Evolutionary conservation across 2,888 invertebrate genomes (phyloP), one percentile per base, ranked within the genome.

Genomic region (Phaonia tiefii): DNA sequence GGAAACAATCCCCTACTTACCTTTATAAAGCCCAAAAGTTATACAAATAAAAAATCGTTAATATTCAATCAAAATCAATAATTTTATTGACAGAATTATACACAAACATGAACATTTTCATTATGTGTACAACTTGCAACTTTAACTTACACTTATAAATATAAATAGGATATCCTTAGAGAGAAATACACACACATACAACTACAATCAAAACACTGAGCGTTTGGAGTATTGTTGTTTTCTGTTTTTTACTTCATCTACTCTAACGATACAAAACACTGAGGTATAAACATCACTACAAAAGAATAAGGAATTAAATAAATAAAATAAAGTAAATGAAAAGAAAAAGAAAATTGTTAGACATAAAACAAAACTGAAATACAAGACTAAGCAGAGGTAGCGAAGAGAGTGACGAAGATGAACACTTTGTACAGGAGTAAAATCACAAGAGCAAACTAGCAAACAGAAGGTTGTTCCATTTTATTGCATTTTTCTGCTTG

Each of bases 241-340:
- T n/a, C n/a, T 73, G 49, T 65, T 37, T 51, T 37, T 20, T 11
- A 69, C n/a, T 75, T 75, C 75, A 67, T 67, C 71, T 66, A 51
- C 60, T 67, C 17, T n/a, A 37, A 51, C 4, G 31, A 63, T 46
- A 72, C 71, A 75, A 72, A 42, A 65, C 70, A 72, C 49, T 72
- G 71, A 71, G 70, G 66, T 76, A 82, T 82, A 67, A 71, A 76
- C 76, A 79, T 82, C 71, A 69, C 67, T 78, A 70, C 79, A 42
- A 71, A 67, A 63, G 74, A 71, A 77, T 74, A 70, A 58, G 54
- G 73, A 75, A 74, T 70, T 70, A 79, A 76, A 73, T 74, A 44
- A 79, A 49, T 26, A 31, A 20, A 69, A 54, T 22, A 69, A 69
- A 51, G 37, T 22, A 63, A 39, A 31, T 20, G 17, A 72, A 70